Conservation (phyloP, 2,888 invertebrate species). For the Trachelus troglodyta region DNA sequence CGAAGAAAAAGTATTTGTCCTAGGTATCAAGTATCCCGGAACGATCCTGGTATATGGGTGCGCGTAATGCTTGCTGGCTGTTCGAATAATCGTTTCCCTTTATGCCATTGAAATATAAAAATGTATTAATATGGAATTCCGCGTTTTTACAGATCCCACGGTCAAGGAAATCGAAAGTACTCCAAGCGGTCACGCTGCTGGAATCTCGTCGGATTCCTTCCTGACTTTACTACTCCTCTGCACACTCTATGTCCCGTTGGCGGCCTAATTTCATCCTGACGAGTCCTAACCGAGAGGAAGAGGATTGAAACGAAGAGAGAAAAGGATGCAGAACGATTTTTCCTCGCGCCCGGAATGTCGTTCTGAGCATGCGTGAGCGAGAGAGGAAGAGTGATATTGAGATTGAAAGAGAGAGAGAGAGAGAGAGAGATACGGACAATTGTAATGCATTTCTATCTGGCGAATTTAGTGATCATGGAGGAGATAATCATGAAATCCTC, state of each 20-base stretch:
- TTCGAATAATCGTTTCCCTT: background rate
- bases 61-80: background rate
- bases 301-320: background rate
- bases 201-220: background rate
- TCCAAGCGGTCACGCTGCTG: background rate
- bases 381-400: background rate
- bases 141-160: background rate
- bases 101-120: background rate
- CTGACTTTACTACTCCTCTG: background rate
- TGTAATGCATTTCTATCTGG: background rate
- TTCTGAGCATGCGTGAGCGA: background rate
- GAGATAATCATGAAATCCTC: background rate
- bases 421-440: conserved; percentile 1
- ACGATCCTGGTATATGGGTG: background rate
- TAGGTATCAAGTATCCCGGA: background rate
- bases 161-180: rapidly evolving
- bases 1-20: background rate
- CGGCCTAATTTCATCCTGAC: background rate
- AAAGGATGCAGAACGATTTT: background rate
- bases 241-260: background rate
- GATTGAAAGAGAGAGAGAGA: background rate
- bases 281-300: background rate
- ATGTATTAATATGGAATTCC: background rate
- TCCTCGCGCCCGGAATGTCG: background rate
- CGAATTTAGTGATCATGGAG: background rate